A percentile compares a stretch with the other conserved stretches of the same genome.
These are phyloP conservation scores for Drosophila quinaria DNA, from an alignment of 2,888 invertebrate species.

Conservation along the genomic window DNA sequence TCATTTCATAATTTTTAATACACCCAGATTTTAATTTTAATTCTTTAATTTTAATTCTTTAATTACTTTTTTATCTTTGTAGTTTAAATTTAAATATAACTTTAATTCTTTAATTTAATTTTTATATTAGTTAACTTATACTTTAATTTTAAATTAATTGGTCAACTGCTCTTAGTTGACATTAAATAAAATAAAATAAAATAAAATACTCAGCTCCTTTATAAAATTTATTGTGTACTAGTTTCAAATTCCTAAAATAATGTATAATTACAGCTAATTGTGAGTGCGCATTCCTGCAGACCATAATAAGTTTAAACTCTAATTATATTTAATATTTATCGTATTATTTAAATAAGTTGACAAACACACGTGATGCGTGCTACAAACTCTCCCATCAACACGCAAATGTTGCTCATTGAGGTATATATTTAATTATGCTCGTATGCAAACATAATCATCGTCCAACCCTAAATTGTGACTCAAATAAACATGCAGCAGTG, in stretches of 20 bases:
- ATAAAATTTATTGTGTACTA: too few relatives aligned
- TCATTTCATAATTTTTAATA: too few relatives aligned
- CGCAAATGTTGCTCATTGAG: not conserved
- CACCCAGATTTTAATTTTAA: too few relatives aligned
- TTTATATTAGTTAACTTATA: too few relatives aligned
- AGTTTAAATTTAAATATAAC: too few relatives aligned
- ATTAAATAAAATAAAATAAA: too few relatives aligned
- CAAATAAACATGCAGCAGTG: conserved; percentile 29
- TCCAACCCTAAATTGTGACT: conserved; percentile 1
- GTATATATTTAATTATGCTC: conserved; percentile 32
- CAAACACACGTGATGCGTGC: conserved; percentile 22
- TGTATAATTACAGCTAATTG: not conserved
- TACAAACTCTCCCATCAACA: conserved; percentile 4
- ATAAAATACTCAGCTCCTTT: too few relatives aligned
- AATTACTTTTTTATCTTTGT: too few relatives aligned
- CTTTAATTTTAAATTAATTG: too few relatives aligned
- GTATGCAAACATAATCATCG: conserved; percentile 43
- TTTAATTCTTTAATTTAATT: too few relatives aligned
- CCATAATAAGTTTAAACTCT: conserved; percentile 21
- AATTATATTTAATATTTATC: conserved; percentile 52
- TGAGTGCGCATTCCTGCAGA: not conserved
- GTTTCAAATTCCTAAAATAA: not conserved
- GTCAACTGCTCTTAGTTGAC: too few relatives aligned
- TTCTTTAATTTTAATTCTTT: too few relatives aligned
- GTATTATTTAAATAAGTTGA: conserved; percentile 35